Base-by-base conservation (phyloP, 2,888 invertebrate genomes). In the Rhagonycha lutea region DNA sequence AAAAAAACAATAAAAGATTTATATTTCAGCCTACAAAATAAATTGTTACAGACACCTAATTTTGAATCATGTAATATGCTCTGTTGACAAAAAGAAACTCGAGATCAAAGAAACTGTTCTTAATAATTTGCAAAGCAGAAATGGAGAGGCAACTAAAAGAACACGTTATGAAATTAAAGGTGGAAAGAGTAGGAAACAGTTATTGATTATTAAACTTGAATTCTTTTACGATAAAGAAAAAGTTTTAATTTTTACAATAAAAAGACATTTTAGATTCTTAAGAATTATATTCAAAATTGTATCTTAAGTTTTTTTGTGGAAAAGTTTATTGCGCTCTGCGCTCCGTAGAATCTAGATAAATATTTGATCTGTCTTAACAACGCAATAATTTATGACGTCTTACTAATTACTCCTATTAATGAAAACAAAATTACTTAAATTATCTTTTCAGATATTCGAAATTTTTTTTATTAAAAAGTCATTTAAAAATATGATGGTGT, bases 81-180 rank as follows among this genome's bases (percentile, higher is more conserved):
- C n/a, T 47, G 47, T 47, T 47, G 47, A 47, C 47, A 47, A 47
- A 47, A 47, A n/a, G 72, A 70, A 75, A 68, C 61, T 67, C 5
- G 32, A 75, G 75, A 75, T 75, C 75, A 75, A 75, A 75, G 75
- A 72, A 72, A 61, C 69, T 61, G 67, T 68, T 72, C 72, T 70
- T 75, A 63, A 69, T 72, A 75, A 75, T 75, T 75, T 69, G 75
- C 75, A 68, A 75, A 60, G 69, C 65, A 72, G 72, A 72, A 72
- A 72, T 28, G 71, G 65, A 24, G 65, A 62, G 10, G 71, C 47
- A 24, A 60, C 47, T n/a, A 65, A 71, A 60, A 71, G 65, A 71
- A 67, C 65, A 63, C 62, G 71, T 71, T 65, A 71, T 65, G 18
- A 65, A 71, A 71, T 71, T 71, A 71, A 47, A 65, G 70, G 47